Base-by-base conservation (phyloP, 2,113 vertebrate genomes). In the Cinclus mexicanus region DNA sequence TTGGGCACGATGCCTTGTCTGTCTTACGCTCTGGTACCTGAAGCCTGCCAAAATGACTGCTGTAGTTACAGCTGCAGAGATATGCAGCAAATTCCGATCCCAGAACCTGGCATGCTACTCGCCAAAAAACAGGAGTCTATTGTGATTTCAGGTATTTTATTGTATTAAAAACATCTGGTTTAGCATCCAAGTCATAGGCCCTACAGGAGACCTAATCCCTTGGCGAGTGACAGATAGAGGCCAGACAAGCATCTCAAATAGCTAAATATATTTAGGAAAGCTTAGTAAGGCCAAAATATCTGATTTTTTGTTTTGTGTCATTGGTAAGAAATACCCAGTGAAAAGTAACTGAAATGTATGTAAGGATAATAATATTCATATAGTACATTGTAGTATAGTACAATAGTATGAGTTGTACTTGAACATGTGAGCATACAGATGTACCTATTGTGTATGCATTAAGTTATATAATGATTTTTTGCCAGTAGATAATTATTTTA, bases 51-150 rank as follows among this genome's bases (percentile, higher is more conserved):
- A 93, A 89, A 31, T 82, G 65, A 87, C 81, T 87, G 52, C 77
- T 91, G 61, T 55, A 81, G 72, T 93, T 93, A 94, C 29, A 84
- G 69, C 64, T 75, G 65, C 60, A 94, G 87, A 87, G 69, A 82
- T 60, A 84, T 35, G 53, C 89, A 83, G 46, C 1, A 4, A 69
- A 95, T 44, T 72, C 49, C 75, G 46, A 74, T 86, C 46, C 50
- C 46, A 74, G 60, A 65, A 90, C 26, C 23, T 82, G 15, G 74
- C n/a, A 60, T 79, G 19, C 8, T 60, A 14, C 26, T 55, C 70
- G 83, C 60, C 89, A 91, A 87, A 91, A 93, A 74, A 0, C 26
- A 84, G n/a, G 17, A 65, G 37, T 37, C 70, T 64, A 52, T 41
- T 82, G 53, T 59, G 65, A 87, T 79, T 71, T 87, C 44, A 68